Base-by-base conservation (phyloP, 1,140 invertebrate genomes). In the Neotoxoptera formosana region DNA sequence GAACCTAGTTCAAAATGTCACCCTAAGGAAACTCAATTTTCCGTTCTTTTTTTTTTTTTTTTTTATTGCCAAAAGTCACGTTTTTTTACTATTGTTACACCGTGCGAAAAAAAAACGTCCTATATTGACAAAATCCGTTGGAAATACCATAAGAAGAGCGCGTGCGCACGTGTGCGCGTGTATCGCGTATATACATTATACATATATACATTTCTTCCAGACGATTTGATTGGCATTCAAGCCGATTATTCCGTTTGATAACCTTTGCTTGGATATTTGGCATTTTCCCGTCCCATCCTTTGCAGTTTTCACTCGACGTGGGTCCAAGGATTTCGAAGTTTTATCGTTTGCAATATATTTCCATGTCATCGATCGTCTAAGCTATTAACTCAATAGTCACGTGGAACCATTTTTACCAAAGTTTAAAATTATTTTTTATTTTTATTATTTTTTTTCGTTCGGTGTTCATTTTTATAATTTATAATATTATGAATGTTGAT, bases 171-270 rank as follows among this genome's bases (percentile, higher is more conserved):
- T 51, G 47, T 83, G 81, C 48, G 51, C 21, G 23, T 45, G 21
- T 51, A 76, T n/a, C 60, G n/a, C n/a, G 60, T 76, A 92, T 81
- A 90, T 56, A 60, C 48, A 91, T n/a, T 67, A 76, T 83, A 83
- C 23, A n/a, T n/a, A 83, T 81, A 83, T 51, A 91, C 21, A 91
- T 81, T 83, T 83, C n/a, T 92, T 92, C 90, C 90, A 51, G 67
- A 92, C 67, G 67, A 92, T 92, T 92, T 92, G 67, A 92, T 92
- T 92, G 90, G 67, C n/a, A 92, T 92, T 83, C 90, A 92, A 83
- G 90, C 67, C 90, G 90, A 83, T 92, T 92, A 56, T 92, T 92
- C 60, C 60, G 34, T 92, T 92, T 92, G 47, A 92, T 92, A 92
- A 92, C 67, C 45, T 92, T 92, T 36, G 67, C 90, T 92, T 51